phyloP scores from a whole-genome alignment of 2,888 invertebrate genomes.

The Vesta saturnalis region DNA sequence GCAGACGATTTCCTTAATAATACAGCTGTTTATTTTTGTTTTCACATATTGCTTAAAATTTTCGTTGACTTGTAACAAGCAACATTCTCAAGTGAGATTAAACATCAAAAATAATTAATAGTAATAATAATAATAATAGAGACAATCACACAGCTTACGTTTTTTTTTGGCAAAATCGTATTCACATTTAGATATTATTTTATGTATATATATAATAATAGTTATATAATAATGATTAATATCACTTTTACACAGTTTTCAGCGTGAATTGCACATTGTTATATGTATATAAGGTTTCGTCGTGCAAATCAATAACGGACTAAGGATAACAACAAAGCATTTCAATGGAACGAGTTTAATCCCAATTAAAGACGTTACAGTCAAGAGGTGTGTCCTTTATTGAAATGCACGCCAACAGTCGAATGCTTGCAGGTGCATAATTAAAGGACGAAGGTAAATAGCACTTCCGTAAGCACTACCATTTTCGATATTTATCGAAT shows the following conservation, averaged over 20 bases:
- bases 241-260: slow-evolving; percentile 42
- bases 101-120: slow-evolving; percentile 60
- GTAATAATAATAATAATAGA: slow-evolving; percentile 29
- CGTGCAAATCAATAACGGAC: slow-evolving; percentile 49
- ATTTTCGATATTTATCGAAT: background rate
- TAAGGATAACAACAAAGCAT: slow-evolving; percentile 31
- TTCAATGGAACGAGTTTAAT: slow-evolving; percentile 45
- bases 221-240: slow-evolving; percentile 14
- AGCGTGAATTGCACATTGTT: slow-evolving; percentile 44
- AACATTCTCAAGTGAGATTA: slow-evolving; percentile 60
- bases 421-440: slow-evolving; percentile 58
- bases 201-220: background rate
- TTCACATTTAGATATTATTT: slow-evolving; percentile 43
- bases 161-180: slow-evolving; percentile 44
- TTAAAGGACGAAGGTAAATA: slow-evolving; percentile 42
- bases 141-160: slow-evolving; percentile 41
- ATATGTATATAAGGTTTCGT: slow-evolving; percentile 41
- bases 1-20: slow-evolving; percentile 51
- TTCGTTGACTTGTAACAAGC: slow-evolving; percentile 57
- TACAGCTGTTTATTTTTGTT: slow-evolving; percentile 61
- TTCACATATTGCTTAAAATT: slow-evolving; percentile 58
- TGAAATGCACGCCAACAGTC: slow-evolving; percentile 53
- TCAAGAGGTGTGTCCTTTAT: slow-evolving; percentile 44
- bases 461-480: slow-evolving; percentile 32
- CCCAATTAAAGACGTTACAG: slow-evolving; percentile 46